Evolutionary conservation across 2,797 vertebrate species (phyloP).

Genomic region (Tapirus indicus): DNA sequence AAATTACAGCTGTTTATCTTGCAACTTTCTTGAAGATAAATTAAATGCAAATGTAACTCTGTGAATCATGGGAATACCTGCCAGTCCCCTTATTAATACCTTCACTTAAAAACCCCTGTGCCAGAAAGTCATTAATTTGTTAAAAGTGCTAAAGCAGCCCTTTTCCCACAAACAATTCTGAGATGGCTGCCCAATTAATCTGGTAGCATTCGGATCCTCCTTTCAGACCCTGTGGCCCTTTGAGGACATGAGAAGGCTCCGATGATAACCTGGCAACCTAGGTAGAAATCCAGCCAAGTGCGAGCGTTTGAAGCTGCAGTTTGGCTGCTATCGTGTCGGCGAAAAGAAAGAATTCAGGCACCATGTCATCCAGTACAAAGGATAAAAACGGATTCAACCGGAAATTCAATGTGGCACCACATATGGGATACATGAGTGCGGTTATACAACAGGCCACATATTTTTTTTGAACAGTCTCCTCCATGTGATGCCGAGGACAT

Average conservation of each 20-base stretch:
- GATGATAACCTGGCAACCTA: conserved; percentile 95
- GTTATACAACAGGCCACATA: conserved; percentile 94
- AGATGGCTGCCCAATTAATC: conserved; percentile 90
- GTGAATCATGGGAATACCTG: conserved; percentile 92
- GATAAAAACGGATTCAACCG: conserved; percentile 93
- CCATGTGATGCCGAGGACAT: conserved; percentile 96
- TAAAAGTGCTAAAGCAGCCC: conserved; percentile 85
- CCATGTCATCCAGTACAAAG: conserved; percentile 95
- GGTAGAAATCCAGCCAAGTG: conserved; percentile 93
- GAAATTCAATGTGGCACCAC: conserved; percentile 98
- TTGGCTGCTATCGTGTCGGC: conserved; percentile 95
- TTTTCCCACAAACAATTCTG: conserved; percentile 88
- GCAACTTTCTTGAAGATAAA: conserved; percentile 93
- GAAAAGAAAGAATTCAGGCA: conserved; percentile 93
- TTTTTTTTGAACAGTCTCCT: conserved; percentile 92
- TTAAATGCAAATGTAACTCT: conserved; percentile 93
- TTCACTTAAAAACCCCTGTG: conserved; percentile 91
- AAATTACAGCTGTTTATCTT: conserved; percentile 94
- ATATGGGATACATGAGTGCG: conserved; percentile 96
- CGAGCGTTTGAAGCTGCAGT: conserved; percentile 92
- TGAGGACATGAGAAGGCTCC: conserved; percentile 91
- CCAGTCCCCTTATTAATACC: conserved; percentile 93
- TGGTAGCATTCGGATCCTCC: conserved; percentile 87
- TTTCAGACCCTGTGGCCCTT: conserved; percentile 92
- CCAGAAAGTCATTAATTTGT: conserved; percentile 92